Evolutionary conservation across 2,888 invertebrate species (phyloP).

Genomic region (Girardia tigrina): DNA sequence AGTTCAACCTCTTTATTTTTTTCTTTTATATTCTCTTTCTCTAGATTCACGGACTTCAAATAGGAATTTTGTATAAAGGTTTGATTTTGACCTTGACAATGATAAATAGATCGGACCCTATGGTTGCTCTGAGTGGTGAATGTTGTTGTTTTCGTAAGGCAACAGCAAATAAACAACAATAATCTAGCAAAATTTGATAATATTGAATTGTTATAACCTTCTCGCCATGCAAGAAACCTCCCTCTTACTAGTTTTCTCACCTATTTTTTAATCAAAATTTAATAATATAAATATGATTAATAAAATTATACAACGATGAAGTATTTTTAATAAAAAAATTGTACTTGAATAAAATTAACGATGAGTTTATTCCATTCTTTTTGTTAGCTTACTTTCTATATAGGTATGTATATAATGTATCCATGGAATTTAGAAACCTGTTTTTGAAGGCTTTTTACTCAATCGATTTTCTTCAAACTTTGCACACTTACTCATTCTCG

Average conservation of each 20-base stretch:
- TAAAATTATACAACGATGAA: background rate
- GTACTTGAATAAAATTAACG: background rate
- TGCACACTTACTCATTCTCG: too few relatives aligned
- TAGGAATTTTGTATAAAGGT: too few relatives aligned
- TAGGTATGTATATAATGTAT: too few relatives aligned
- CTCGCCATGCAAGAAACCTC: background rate
- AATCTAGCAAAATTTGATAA: background rate
- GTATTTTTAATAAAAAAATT: background rate
- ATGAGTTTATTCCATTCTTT: too few relatives aligned
- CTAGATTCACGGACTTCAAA: background rate
- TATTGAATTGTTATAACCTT: background rate
- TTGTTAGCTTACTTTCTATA: too few relatives aligned
- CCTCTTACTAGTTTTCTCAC: background rate
- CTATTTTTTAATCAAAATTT: background rate
- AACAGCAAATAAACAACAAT: background rate
- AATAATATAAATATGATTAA: background rate
- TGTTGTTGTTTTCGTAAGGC: background rate
- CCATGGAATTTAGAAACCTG: too few relatives aligned
- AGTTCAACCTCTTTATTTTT: too few relatives aligned
- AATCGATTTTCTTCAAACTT: too few relatives aligned
- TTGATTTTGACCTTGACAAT: constrained; percentile 2
- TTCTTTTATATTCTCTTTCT: background rate
- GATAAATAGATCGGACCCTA: background rate
- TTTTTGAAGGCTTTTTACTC: too few relatives aligned
- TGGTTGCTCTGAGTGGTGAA: background rate